Evolutionary conservation across 2,888 invertebrate species (phyloP).

Genomic region (Ptychoptera contaminata): DNA sequence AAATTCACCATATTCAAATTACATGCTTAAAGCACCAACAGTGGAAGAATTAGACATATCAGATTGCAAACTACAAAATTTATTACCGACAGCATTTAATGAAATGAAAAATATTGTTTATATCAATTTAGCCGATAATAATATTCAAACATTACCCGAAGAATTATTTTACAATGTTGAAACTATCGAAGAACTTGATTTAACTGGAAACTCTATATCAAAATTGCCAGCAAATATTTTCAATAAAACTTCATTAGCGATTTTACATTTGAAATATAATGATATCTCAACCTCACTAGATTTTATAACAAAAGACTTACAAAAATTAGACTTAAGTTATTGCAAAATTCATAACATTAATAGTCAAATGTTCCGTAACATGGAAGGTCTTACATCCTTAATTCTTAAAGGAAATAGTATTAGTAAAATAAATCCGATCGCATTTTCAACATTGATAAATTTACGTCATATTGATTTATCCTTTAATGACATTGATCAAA

Average conservation of each 20-base stretch:
- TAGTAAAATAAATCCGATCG: constrained; percentile 47
- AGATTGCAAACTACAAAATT: constrained; percentile 46
- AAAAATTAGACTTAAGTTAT: constrained; percentile 50
- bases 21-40: constrained; percentile 34
- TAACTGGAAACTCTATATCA: constrained; percentile 52
- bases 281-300: constrained; percentile 45
- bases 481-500: constrained; percentile 48
- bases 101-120: constrained; percentile 48
- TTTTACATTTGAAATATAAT: constrained; percentile 52
- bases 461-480: constrained; percentile 58
- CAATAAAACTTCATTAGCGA: constrained; percentile 48
- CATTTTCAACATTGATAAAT: constrained; percentile 48
- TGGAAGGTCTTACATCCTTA: constrained; percentile 46
- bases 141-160: constrained; percentile 35
- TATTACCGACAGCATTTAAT: constrained; percentile 46
- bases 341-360: constrained; percentile 49
- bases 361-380: constrained; percentile 46
- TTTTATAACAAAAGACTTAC: constrained; percentile 43
- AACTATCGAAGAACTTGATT: constrained; percentile 52
- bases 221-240: constrained; percentile 47
- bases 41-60: constrained; percentile 58
- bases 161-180: constrained; percentile 41
- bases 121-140: constrained; percentile 52
- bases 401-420: constrained; percentile 54
- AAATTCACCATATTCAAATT: constrained; percentile 10